Conservation (phyloP, 2,113 vertebrate genomes). For the Bos javanicus region DNA sequence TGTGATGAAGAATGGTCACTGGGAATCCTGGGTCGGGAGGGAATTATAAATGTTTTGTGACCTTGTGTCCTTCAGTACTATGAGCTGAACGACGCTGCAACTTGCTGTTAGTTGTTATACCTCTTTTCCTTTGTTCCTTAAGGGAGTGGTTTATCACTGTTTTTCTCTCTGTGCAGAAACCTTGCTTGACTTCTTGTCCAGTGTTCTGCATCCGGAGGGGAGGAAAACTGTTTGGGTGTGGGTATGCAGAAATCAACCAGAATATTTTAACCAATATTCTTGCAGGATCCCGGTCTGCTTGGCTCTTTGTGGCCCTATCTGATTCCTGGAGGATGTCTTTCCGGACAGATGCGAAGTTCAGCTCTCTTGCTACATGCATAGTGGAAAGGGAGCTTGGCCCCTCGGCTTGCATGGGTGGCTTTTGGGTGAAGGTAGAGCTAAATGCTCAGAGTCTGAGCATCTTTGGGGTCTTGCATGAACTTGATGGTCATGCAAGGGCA, state of each 20-base stretch:
- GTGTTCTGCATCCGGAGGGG: conserved; percentile 41
- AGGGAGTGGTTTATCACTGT: conserved; percentile 63
- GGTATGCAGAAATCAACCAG: conserved; percentile 68
- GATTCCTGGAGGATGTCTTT: conserved; percentile 80
- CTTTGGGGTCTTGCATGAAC: conserved; percentile 88
- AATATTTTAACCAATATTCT: conserved; percentile 86
- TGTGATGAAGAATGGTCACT: conserved; percentile 81
- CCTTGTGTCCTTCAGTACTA: conserved; percentile 50
- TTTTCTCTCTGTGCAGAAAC: conserved; percentile 67
- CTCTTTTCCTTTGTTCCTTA: conserved; percentile 60
- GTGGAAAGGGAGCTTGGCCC: conserved; percentile 75
- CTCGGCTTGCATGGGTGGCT: conserved; percentile 82
- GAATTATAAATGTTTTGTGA: conserved; percentile 53
- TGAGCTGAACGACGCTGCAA: conserved; percentile 21
- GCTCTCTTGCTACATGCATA: conserved; percentile 82
- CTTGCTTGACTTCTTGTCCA: conserved; percentile 78
- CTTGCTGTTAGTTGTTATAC: conserved; percentile 72
- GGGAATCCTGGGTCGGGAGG: conserved; percentile 27
- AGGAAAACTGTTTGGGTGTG: conserved; percentile 32
- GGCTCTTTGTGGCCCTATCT: conserved; percentile 74
- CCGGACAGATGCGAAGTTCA: conserved; percentile 80
- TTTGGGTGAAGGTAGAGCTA: conserved; percentile 76
- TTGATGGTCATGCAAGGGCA: conserved; percentile 81
- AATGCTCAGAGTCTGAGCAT: conserved; percentile 72
- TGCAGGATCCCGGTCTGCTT: conserved; percentile 79